These are phyloP conservation scores for Gerris lacustris DNA, from an alignment of 2,888 invertebrate species.

Conservation along the genomic window DNA sequence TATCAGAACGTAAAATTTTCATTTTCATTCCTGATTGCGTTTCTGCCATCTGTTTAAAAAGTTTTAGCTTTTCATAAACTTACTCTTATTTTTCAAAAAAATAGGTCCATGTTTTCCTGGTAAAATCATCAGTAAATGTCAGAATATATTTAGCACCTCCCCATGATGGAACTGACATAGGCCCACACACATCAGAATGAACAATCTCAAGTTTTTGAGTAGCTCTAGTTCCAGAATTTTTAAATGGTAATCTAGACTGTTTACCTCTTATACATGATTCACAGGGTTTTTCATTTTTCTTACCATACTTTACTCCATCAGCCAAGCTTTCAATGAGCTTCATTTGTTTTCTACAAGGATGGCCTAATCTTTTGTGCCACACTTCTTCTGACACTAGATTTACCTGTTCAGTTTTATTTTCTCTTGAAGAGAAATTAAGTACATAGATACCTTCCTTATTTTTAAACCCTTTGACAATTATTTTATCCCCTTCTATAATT, in stretches of 20 bases:
- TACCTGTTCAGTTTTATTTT: too few relatives aligned
- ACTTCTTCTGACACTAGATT: too few relatives aligned
- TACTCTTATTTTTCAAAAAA: slow-evolving; percentile 35
- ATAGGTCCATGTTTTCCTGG: slow-evolving; percentile 28
- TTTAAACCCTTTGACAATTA: too few relatives aligned
- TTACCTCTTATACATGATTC: slow-evolving; percentile 19
- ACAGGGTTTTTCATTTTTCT: too few relatives aligned
- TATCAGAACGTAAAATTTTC: slow-evolving; percentile 26
- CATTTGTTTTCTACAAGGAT: too few relatives aligned
- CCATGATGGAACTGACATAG: slow-evolving; percentile 22
- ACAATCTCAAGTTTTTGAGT: slow-evolving; percentile 22
- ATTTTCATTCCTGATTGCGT: slow-evolving; percentile 29
- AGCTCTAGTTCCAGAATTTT: slow-evolving; percentile 16
- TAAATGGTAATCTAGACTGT: slow-evolving; percentile 13
- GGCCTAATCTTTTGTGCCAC: too few relatives aligned
- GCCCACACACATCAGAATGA: slow-evolving; percentile 28
- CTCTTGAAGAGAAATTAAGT: too few relatives aligned
- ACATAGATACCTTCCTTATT: too few relatives aligned
- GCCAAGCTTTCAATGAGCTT: too few relatives aligned
- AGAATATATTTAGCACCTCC: slow-evolving; percentile 25
- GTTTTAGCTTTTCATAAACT: slow-evolving; percentile 29
- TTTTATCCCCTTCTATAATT: too few relatives aligned
- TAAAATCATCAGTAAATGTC: slow-evolving; percentile 26
- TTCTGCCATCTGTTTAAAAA: slow-evolving; percentile 31
- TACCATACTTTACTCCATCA: too few relatives aligned